Evolutionary conservation across 2,797 vertebrate species (phyloP).

Genomic region (Ptychadena robeensis): DNA sequence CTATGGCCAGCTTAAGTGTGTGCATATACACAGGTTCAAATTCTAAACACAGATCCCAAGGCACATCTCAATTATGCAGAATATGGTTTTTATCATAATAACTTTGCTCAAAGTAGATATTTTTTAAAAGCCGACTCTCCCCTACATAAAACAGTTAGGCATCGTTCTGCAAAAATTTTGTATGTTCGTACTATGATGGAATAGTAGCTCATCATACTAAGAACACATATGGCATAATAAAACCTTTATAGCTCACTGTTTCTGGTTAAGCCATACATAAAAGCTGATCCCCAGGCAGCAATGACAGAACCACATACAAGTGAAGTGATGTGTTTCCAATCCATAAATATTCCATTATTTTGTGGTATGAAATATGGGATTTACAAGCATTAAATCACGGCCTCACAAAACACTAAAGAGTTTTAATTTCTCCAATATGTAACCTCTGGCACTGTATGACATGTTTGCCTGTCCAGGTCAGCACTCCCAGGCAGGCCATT

Average conservation of each 20-base stretch:
- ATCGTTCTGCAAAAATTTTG: too few relatives aligned
- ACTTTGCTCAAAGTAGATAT: too few relatives aligned
- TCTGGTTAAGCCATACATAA: background rate
- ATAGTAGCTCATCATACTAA: background rate
- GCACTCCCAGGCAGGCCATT: background rate
- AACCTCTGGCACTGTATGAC: background rate
- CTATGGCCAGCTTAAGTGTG: too few relatives aligned
- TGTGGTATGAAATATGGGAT: background rate
- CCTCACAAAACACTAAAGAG: constrained; percentile 1
- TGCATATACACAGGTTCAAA: too few relatives aligned
- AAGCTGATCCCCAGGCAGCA: background rate
- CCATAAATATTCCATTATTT: constrained; percentile 3
- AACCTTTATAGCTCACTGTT: background rate
- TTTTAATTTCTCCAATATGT: constrained; percentile 7
- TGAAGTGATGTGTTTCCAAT: background rate
- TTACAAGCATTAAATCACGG: background rate
- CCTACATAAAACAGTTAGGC: too few relatives aligned
- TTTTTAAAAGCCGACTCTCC: too few relatives aligned
- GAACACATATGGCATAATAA: background rate
- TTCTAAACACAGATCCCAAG: too few relatives aligned
- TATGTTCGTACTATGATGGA: too few relatives aligned
- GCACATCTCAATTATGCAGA: too few relatives aligned
- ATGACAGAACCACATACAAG: background rate
- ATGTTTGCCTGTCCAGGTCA: background rate
- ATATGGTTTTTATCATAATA: too few relatives aligned